Base-by-base conservation (phyloP, 1,140 invertebrate genomes). In the Aphis craccivora region DNA sequence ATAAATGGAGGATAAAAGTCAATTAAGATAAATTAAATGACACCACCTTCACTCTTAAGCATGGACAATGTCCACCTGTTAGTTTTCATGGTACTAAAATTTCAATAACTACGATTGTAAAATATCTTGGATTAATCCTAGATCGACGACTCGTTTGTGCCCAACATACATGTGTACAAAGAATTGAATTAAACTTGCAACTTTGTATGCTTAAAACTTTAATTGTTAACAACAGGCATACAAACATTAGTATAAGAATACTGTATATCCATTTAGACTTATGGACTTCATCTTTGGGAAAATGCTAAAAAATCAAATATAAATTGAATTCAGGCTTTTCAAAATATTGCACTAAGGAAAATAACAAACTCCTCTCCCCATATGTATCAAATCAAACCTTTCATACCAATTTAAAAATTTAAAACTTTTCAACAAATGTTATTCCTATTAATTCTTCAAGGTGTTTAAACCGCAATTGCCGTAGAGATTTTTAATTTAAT, bases 231-330 rank as follows among this genome's bases (percentile, higher is more conserved):
- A 76, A n/a, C 37, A 94, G 94, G 9, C 45, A 93, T 76, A 87
- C 95, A 81, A 94, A 91, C 30, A 30, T 94, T 11, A 43, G 94
- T 55, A 95, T 94, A 92, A 95, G 95, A 94, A 37, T 95, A 9
- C 91, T 95, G 2, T 95, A 95, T 89, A 94, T 95, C 95, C 23
- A 94, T 95, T 14, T 95, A 95, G 94, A 94, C 93, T 25, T 95
- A 95, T 93, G 95, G 95, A 18, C 94, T 95, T 18, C 94, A 95
- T 93, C 90, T 95, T 18, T 95, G 94, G 95, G 95, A 94, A 51
- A 45, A 45, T 45, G 45, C 45, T 9, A 45, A 45, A 45, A 45
- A 45, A 45, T 45, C 45, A 45, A 45, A 45, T 45, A 8, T 45
- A 45, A 45, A 45, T 45, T 0, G 45, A 8, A 45, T 45, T 94